Percentiles rank a stretch among this genome's conserved stretches.
These are phyloP conservation scores for Drosophila nannoptera DNA, from an alignment of 1,140 invertebrate genomes.

Conservation along the genomic window DNA sequence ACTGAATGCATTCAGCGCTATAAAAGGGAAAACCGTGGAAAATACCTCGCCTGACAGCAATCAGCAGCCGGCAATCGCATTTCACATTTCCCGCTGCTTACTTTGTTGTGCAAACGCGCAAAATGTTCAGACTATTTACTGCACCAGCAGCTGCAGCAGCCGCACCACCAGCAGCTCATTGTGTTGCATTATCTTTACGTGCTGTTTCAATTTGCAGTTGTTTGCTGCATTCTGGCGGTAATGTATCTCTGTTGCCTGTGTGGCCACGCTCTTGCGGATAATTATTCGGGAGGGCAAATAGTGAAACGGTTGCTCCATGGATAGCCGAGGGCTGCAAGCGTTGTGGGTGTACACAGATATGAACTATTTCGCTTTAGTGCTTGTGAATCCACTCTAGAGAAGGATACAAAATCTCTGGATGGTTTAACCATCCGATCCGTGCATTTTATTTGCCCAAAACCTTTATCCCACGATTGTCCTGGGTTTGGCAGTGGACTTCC, in stretches of 20 bases:
- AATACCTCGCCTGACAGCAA: conserved; percentile 25
- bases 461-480: too few relatives aligned
- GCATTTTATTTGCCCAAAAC: too few relatives aligned
- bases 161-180: too few relatives aligned
- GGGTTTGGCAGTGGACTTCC: too few relatives aligned
- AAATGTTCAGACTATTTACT: conserved; percentile 42
- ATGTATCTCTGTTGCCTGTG: background rate
- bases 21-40: conserved; percentile 25
- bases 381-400: too few relatives aligned
- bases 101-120: conserved; percentile 70
- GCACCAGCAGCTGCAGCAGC: conserved; percentile 27
- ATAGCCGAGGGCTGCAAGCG: background rate
- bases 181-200: conserved; percentile 34
- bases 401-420: too few relatives aligned
- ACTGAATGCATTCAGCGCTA: conserved; percentile 6
- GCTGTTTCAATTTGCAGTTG: conserved; percentile 26
- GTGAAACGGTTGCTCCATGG: background rate
- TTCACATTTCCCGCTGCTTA: conserved; percentile 32
- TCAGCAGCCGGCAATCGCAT: conserved; percentile 26
- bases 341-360: too few relatives aligned
- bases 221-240: background rate
- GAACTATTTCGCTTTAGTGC: too few relatives aligned
- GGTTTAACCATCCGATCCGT: too few relatives aligned
- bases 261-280: background rate
- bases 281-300: background rate